Conservation (phyloP, 2,797 vertebrate genomes). For the Bryconaethiops microstoma region DNA sequence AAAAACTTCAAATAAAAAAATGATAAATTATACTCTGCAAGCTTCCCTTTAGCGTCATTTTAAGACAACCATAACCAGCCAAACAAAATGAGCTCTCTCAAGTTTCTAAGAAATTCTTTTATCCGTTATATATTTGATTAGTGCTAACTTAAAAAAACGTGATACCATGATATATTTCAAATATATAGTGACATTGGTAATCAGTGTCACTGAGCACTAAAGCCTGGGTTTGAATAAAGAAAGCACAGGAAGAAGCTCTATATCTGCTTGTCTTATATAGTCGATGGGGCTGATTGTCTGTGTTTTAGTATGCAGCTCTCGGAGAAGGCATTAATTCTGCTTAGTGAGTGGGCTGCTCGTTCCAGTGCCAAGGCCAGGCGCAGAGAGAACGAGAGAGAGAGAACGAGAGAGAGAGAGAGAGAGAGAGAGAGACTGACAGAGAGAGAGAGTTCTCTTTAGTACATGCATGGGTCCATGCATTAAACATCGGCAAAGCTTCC, state of each 20-base stretch:
- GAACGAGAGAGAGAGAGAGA: background rate
- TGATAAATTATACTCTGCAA: background rate
- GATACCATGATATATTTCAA: background rate
- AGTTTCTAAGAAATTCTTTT: background rate
- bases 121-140: background rate
- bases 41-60: background rate
- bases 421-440: background rate
- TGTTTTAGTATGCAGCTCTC: constrained; percentile 48
- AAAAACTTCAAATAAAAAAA: background rate
- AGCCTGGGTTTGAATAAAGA: background rate
- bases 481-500: constrained; percentile 43
- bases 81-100: background rate
- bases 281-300: constrained; percentile 46
- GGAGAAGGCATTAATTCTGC: constrained; percentile 46
- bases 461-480: constrained; percentile 47
- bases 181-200: background rate
- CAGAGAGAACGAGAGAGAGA: constrained; percentile 30
- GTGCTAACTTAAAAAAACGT: background rate
- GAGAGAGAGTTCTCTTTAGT: constrained; percentile 23
- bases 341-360: constrained; percentile 27
- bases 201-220: background rate
- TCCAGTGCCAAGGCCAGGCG: constrained; percentile 72
- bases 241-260: constrained; percentile 45
- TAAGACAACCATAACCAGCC: background rate
- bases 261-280: constrained; percentile 56